Base-by-base conservation (phyloP, 1,140 invertebrate genomes). In the Pachyrhynchus sulphureomaculatus region DNA sequence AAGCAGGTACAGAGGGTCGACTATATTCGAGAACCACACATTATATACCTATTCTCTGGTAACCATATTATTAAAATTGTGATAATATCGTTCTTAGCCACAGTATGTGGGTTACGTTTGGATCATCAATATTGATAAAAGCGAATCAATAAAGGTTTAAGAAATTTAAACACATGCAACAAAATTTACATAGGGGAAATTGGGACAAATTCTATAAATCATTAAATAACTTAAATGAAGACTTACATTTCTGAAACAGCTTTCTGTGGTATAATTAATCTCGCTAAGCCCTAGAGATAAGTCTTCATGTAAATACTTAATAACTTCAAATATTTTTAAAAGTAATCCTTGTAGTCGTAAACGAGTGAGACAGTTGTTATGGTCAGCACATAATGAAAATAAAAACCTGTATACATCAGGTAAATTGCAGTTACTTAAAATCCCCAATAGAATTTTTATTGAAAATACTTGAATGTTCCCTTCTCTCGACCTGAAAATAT, bases 361-460 rank as follows among this genome's bases (percentile, higher is more conserved):
- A 12, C 81, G 79, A 9, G 81, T 81, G 26, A 87, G 79, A 66
- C 83, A 86, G 32, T 84, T 83, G 68, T 86, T 86, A 62, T 86
- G 83, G 69, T 88, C 86, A 17, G 84, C 80, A 62, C 85, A 77
- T 63, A 84, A 81, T 53, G 80, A 78, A 64, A 86, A 86, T 29
- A 88, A 75, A 33, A 82, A 87, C 57, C 77, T 74, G 77, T 87
- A 86, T 72, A 88, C 84, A 33, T 86, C 84, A 29, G 75, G 67
- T n/a, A 84, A 73, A n/a, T 79, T 74, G 33, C 81, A 82, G 51
- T 79, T 78, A 68, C 83, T 84, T 51, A 89, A 68, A 21, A 85
- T 72, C 23, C 81, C 82, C n/a, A 89, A 74, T 4, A 82, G 71
- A 0, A 85, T 78, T 75, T 88, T 88, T 1, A 83, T 80, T 63